Evolutionary conservation across 2,797 vertebrate genomes (phyloP).

Genomic region (Neosilurus mollespiculum): DNA sequence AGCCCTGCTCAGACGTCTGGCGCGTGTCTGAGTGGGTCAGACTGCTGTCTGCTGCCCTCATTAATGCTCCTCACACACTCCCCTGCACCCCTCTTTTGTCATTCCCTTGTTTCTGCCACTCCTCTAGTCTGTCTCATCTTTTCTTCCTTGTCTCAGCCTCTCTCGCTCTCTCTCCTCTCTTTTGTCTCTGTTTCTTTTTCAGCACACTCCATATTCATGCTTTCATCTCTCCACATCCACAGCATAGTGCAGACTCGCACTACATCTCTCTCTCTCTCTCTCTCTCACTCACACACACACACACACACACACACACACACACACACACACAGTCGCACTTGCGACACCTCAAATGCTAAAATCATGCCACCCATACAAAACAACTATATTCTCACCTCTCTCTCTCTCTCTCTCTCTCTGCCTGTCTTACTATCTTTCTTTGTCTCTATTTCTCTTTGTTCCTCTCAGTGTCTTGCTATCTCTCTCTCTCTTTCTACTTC

Average conservation of each 20-base stretch:
- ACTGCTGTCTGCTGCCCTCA: conserved; percentile 55
- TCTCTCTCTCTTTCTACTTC: no score
- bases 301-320: not conserved
- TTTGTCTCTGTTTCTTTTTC: not conserved
- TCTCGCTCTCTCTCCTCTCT: conserved; percentile 3
- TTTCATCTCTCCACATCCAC: not conserved
- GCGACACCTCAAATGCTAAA: not conserved
- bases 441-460: no score
- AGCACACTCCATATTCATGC: not conserved
- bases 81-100: conserved; percentile 47
- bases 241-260: not conserved
- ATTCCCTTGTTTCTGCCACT: conserved; percentile 22
- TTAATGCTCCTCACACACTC: conserved; percentile 47
- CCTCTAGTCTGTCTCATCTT: conserved; percentile 12
- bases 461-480: no score
- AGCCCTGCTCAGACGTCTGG: conserved; percentile 50
- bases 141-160: conserved; percentile 9
- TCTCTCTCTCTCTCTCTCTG: not conserved
- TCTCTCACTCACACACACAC: conserved; percentile 7
- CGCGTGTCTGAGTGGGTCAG: conserved; percentile 55
- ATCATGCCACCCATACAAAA: conserved; percentile 9
- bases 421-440: no score
- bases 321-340: not conserved
- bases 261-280: not conserved
- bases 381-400: not conserved